These are phyloP conservation scores for Ptychobarbus kaznakovi DNA, from an alignment of 2,797 vertebrate species.

Conservation along the genomic window DNA sequence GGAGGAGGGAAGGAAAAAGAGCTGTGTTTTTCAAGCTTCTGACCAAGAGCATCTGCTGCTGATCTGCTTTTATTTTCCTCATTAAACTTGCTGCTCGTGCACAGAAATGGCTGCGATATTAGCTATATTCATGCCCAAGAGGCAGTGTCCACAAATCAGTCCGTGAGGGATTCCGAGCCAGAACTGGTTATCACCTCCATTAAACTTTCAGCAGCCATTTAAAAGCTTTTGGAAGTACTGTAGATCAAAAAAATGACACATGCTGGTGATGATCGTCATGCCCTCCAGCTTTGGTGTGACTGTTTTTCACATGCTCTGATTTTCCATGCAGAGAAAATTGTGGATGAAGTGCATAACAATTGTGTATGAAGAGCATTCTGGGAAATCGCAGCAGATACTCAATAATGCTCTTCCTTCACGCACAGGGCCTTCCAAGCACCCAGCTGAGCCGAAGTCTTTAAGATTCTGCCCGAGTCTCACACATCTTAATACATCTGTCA, in stretches of 20 bases:
- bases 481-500: conserved; percentile 67
- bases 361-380: conserved; percentile 16
- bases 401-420: conserved; percentile 20
- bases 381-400: conserved; percentile 8
- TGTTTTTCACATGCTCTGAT: conserved; percentile 18
- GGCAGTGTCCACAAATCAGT: conserved; percentile 60
- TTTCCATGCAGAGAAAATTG: conserved; percentile 26
- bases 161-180: conserved; percentile 62
- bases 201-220: conserved; percentile 76
- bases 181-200: conserved; percentile 73
- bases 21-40: conserved; percentile 62
- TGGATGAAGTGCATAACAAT: not conserved
- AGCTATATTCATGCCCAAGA: conserved; percentile 56
- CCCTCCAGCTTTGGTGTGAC: conserved; percentile 25
- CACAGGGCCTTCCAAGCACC: conserved; percentile 26
- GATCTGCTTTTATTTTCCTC: conserved; percentile 75
- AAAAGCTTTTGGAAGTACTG: conserved; percentile 61
- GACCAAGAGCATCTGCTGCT: conserved; percentile 72
- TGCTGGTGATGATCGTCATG: conserved; percentile 43
- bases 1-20: conserved; percentile 53
- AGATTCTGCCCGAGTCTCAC: conserved; percentile 61
- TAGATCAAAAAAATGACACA: conserved; percentile 54
- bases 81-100: conserved; percentile 66
- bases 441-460: conserved; percentile 54
- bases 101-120: conserved; percentile 56